phyloP scores from a whole-genome alignment of 2,797 vertebrate species.

The Sebastes trivittatus region DNA sequence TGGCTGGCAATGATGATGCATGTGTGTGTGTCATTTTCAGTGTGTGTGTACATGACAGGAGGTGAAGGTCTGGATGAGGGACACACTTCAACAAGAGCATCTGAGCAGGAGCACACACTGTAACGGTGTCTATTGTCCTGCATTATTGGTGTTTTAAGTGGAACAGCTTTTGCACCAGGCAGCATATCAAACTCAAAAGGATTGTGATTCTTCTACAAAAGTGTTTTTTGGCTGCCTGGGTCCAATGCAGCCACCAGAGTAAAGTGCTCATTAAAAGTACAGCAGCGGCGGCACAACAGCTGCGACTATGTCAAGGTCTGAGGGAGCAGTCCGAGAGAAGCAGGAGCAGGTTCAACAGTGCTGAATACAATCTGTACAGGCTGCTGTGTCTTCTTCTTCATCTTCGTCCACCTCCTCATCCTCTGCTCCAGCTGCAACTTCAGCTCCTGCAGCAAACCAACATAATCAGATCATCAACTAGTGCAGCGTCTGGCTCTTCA shows the following conservation, averaged over 20 bases:
- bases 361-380: constrained; percentile 2
- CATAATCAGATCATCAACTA: constrained; percentile 2
- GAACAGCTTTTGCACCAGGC: background rate
- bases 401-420: constrained; percentile 24
- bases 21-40: constrained; percentile 7
- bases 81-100: constrained; percentile 24
- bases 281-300: constrained; percentile 32
- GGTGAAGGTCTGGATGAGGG: constrained; percentile 67
- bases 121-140: background rate
- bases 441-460: constrained; percentile 39
- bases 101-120: background rate
- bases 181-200: background rate
- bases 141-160: background rate
- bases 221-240: constrained; percentile 22
- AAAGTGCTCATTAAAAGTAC: constrained; percentile 29
- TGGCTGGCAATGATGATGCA: background rate
- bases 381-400: constrained; percentile 35
- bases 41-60: constrained; percentile 48
- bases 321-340: constrained; percentile 32
- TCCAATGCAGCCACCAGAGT: constrained; percentile 28
- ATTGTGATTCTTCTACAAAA: background rate
- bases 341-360: constrained; percentile 12
- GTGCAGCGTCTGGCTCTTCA: constrained; percentile 8
- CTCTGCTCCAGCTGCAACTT: constrained; percentile 47
- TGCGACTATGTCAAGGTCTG: constrained; percentile 44